Conservation (phyloP, 1,140 invertebrate genomes). For the Acarapis woodi region DNA sequence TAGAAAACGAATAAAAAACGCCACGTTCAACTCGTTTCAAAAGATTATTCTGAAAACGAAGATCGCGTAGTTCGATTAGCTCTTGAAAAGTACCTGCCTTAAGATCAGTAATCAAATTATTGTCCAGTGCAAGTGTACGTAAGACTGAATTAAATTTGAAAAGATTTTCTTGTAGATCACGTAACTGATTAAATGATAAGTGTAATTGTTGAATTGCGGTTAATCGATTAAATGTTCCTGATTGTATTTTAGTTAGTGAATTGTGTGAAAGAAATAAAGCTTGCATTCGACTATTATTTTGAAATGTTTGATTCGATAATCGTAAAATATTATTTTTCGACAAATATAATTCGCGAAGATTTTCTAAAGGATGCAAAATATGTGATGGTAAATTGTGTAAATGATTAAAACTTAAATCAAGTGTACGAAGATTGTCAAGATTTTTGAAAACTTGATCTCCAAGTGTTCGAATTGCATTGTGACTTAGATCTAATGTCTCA, state of each 20-base stretch:
- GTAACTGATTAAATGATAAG: constrained; percentile 55
- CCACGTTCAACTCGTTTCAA: constrained; percentile 37
- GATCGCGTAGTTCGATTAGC: constrained; percentile 34
- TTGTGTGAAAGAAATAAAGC: constrained; percentile 65
- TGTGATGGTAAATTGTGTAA: constrained; percentile 41
- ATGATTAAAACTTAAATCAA: constrained; percentile 63
- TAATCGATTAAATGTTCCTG: constrained; percentile 35
- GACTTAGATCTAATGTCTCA: constrained; percentile 53
- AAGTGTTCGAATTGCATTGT: constrained; percentile 35
- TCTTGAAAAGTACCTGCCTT: constrained; percentile 44
- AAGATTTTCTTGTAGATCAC: constrained; percentile 34
- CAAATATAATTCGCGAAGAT: constrained; percentile 48
- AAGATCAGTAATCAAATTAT: constrained; percentile 53
- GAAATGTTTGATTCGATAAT: constrained; percentile 45
- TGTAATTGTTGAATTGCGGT: constrained; percentile 46
- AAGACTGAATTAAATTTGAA: constrained; percentile 39
- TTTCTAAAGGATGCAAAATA: constrained; percentile 41
- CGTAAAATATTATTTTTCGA: constrained; percentile 66
- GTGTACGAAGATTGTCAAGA: constrained; percentile 39
- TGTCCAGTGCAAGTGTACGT: constrained; percentile 55
- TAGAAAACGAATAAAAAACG: constrained; percentile 45
- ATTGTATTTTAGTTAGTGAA: constrained; percentile 41
- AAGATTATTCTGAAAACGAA: constrained; percentile 57
- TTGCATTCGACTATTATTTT: constrained; percentile 36
- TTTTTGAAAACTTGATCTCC: constrained; percentile 27